These are phyloP conservation scores for Diorhabda carinulata DNA, from an alignment of 1,140 invertebrate genomes.

Conservation along the genomic window DNA sequence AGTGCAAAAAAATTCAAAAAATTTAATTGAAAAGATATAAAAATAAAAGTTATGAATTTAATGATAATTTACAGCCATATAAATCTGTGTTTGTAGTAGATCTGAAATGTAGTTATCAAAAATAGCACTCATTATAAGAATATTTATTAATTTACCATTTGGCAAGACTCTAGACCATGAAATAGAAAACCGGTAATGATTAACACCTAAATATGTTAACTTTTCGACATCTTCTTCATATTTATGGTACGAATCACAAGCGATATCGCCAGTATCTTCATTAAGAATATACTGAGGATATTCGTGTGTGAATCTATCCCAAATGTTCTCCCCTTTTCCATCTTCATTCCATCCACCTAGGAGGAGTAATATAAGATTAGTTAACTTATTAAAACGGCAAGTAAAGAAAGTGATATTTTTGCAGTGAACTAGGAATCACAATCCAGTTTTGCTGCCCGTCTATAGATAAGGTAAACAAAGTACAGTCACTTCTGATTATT, in stretches of 20 bases:
- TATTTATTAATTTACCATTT: slow-evolving; percentile 7
- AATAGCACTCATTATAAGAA: no score
- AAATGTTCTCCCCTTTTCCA: slow-evolving; percentile 32
- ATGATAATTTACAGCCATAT: no score
- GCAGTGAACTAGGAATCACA: no score
- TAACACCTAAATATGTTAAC: slow-evolving; percentile 51
- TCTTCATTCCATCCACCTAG: neutral
- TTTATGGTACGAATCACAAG: slow-evolving; percentile 58
- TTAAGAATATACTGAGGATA: slow-evolving; percentile 53
- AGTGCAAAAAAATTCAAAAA: neutral
- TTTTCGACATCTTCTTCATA: slow-evolving; percentile 54
- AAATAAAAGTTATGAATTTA: neutral
- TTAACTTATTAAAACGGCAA: no score
- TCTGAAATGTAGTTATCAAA: no score
- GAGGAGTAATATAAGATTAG: neutral
- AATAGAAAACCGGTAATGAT: slow-evolving; percentile 57
- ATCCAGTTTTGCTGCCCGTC: no score
- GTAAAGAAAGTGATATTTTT: no score
- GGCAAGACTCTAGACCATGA: slow-evolving; percentile 54
- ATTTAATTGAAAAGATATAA: neutral
- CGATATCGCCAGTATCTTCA: slow-evolving; percentile 50
- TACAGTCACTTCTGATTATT: no score
- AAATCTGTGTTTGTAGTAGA: no score
- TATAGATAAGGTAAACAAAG: no score
- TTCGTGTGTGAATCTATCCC: slow-evolving; percentile 43